Percentiles rank a stretch among this genome's conserved stretches.
Conservation (phyloP, 2,113 vertebrate genomes). For the Trachemys scripta region DNA sequence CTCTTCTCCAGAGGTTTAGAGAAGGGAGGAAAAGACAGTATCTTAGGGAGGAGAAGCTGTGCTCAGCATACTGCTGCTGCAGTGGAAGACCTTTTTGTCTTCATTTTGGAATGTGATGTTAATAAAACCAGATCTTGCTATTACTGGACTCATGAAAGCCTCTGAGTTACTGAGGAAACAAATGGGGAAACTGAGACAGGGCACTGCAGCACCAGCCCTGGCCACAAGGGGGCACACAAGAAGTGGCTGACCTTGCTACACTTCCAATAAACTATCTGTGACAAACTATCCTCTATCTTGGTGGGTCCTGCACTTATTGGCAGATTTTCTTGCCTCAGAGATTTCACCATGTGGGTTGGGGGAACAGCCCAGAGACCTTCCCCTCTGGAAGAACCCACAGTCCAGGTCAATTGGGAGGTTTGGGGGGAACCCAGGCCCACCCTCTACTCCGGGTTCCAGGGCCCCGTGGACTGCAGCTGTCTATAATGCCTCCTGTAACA, state of each 20-base stretch:
- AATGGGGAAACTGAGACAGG: background rate
- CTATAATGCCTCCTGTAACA: too few species aligned
- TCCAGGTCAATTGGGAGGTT: too few species aligned
- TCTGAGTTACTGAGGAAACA: background rate
- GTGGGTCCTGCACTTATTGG: too few species aligned
- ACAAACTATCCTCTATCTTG: too few species aligned
- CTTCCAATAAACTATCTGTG: background rate
- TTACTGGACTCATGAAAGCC: background rate
- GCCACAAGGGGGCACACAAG: rapidly evolving
- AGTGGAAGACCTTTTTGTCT: background rate
- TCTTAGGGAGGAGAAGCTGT: background rate
- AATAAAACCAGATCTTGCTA: background rate
- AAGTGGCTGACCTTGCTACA: background rate
- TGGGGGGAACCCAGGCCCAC: too few species aligned
- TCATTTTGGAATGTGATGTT: background rate
- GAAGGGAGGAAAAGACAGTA: background rate
- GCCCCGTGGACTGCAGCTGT: too few species aligned
- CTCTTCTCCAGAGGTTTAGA: background rate
- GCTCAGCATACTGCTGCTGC: background rate
- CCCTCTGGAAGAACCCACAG: too few species aligned
- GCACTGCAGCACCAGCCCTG: background rate
- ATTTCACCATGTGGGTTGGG: too few species aligned
- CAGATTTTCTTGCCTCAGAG: too few species aligned
- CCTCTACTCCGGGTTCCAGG: too few species aligned
- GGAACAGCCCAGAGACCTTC: too few species aligned